Evolutionary conservation across 2,113 vertebrate genomes (phyloP), one percentile per base, ranked within the genome.

Genomic region (Vimba vimba): DNA sequence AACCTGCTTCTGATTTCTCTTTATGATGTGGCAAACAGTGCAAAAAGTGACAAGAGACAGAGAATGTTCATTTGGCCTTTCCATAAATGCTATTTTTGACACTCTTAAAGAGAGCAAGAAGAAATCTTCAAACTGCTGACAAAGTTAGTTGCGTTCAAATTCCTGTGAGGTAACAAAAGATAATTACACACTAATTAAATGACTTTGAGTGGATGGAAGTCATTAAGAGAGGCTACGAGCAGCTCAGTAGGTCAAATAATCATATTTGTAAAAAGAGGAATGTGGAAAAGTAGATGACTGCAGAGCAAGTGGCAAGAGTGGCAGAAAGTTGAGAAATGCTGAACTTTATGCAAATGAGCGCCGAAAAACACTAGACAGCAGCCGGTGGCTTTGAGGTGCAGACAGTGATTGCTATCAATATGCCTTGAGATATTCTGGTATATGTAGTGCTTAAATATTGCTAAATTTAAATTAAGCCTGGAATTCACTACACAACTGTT

Each of bases 1-100:
- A 36, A 33, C 19, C 15, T 33, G 27, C 30, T 2, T 39, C 84
- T 39, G 86, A 60, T 89, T 90, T 87, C 90, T 85, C 76, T 88
- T 88, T 90, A 79, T 62, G 2, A 47, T 57, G 17, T 19, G 25
- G 73, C 75, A 82, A 57, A 77, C 86, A 39, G 30, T 66, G 39
- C 33, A 50, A 11, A 50, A 88, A 79, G 83, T 85, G 73, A 78
- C 73, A 83, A 43, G 19, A 71, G 39, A 71, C 33, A 43, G 33
- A 12, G 11, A 5, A 39, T n/a, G 68, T n/a, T 43, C 19, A 71
- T 73, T 43, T 73, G 68, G 68, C 19, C 33, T 71, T 23, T 71
- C 19, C 68, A 39, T 71, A 23, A 43, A 43, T 43, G 4, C 36
- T 0, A 43, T 43, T 85, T 82, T 82, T 64, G 75, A 39, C 39